Evolutionary conservation across 2,797 vertebrate genomes (phyloP).

Genomic region (Chromobotia macracanthus): DNA sequence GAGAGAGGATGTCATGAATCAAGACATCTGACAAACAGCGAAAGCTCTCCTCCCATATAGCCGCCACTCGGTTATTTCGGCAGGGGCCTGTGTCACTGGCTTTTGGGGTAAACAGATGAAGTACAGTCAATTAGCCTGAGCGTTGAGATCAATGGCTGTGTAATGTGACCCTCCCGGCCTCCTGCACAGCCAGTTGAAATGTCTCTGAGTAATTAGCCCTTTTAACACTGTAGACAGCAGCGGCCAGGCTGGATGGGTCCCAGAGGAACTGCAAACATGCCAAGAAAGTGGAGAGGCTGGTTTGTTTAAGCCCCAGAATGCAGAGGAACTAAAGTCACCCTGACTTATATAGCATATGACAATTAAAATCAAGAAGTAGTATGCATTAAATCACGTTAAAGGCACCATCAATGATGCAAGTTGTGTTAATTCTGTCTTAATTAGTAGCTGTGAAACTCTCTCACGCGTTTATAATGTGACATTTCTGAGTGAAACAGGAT

Average conservation of each 20-base stretch:
- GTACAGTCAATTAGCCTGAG: conserved; percentile 79
- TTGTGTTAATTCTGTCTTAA: too few relatives aligned
- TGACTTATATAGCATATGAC: background rate
- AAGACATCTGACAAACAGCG: conserved; percentile 63
- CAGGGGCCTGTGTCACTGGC: conserved; percentile 56
- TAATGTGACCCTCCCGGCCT: conserved; percentile 74
- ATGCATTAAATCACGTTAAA: too few relatives aligned
- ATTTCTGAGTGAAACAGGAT: too few relatives aligned
- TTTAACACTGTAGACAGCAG: conserved; percentile 59
- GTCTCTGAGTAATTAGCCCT: conserved; percentile 70
- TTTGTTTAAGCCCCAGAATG: background rate
- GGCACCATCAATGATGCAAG: too few relatives aligned
- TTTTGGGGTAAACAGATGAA: conserved; percentile 74
- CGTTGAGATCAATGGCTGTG: conserved; percentile 74
- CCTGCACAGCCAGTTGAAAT: conserved; percentile 53
- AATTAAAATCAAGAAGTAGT: too few relatives aligned
- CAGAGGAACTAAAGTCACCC: background rate
- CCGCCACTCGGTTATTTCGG: conserved; percentile 73
- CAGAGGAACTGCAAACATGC: conserved; percentile 40
- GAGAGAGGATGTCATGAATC: conserved; percentile 65
- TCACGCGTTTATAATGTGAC: too few relatives aligned
- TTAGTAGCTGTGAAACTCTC: too few relatives aligned
- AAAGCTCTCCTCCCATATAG: conserved; percentile 63
- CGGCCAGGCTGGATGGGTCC: conserved; percentile 52
- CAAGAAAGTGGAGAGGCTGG: conserved; percentile 9